Evolutionary conservation across 1,140 invertebrate species (phyloP).

Genomic region (Acromyrmex echinatior): DNA sequence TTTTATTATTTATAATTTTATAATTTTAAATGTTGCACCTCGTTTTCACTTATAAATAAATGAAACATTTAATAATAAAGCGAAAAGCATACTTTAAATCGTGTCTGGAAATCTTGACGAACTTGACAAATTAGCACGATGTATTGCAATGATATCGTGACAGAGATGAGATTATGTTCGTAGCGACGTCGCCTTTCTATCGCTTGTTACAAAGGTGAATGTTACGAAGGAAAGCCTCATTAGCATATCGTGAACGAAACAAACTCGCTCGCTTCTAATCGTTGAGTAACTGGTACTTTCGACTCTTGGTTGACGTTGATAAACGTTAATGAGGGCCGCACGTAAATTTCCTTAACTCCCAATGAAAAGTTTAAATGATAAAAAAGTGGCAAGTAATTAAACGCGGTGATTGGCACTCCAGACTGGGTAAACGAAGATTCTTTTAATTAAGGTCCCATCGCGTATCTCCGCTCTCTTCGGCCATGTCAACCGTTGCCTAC

Average conservation of each 20-base stretch:
- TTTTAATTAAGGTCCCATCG: conserved; percentile 73
- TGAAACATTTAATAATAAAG: background rate
- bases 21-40: background rate
- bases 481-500: conserved; percentile 44
- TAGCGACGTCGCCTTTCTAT: conserved; percentile 10
- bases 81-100: conserved; percentile 26
- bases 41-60: background rate
- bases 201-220: conserved; percentile 38
- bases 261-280: conserved; percentile 65
- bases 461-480: conserved; percentile 42
- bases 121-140: conserved; percentile 62
- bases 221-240: conserved; percentile 26
- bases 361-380: conserved; percentile 74
- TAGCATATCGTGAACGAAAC: conserved; percentile 62
- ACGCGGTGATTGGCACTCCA: conserved; percentile 70
- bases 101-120: conserved; percentile 37
- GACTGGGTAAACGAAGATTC: conserved; percentile 70
- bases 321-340: conserved; percentile 70
- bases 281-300: conserved; percentile 32
- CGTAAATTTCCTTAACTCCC: conserved; percentile 66
- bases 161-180: conserved; percentile 16
- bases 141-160: conserved; percentile 62
- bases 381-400: conserved; percentile 75
- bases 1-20: background rate
- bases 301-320: conserved; percentile 58